A percentile compares a stretch with the other conserved stretches of the same genome.
Conservation (phyloP, 1,140 invertebrate genomes). For the Aleiodes sp. region DNA sequence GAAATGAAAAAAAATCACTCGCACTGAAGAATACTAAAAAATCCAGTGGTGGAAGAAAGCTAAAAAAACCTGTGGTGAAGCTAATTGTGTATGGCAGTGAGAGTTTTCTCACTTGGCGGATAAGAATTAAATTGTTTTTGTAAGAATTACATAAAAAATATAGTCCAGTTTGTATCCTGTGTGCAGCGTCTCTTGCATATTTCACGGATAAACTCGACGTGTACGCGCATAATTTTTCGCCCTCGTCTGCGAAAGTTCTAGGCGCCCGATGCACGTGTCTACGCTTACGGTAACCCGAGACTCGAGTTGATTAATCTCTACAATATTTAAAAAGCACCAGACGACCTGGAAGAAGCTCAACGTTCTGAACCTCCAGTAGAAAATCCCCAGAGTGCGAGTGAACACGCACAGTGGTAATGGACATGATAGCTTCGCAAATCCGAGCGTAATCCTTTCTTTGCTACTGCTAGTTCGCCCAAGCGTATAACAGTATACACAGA, state of each 20-base stretch:
- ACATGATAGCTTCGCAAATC: constrained; percentile 23
- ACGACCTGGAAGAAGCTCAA: background rate
- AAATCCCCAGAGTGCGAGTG: background rate
- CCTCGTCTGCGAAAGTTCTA: constrained; percentile 11
- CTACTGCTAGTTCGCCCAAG: background rate
- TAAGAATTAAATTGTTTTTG: background rate
- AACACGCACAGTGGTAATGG: constrained; percentile 17
- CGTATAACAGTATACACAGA: background rate
- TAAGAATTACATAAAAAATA: constrained; percentile 17
- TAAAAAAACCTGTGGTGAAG: background rate
- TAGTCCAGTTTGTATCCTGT: background rate
- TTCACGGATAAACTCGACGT: constrained; percentile 43
- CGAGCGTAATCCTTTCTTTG: constrained; percentile 10
- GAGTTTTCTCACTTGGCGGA: background rate
- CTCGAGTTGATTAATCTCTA: constrained; percentile 54
- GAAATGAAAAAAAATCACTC: background rate
- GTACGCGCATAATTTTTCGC: constrained; percentile 53
- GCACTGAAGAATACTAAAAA: background rate
- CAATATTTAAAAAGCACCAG: constrained; percentile 49
- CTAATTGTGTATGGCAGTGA: background rate
- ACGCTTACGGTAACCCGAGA: background rate
- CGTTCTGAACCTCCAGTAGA: background rate
- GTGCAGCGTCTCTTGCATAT: constrained; percentile 41
- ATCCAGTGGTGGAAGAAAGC: background rate
- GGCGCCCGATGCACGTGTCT: constrained; percentile 2